Evolutionary conservation across 2,888 invertebrate genomes (phyloP), one percentile per base, ranked within the genome.

Genomic region (Drosophila neotestacea): DNA sequence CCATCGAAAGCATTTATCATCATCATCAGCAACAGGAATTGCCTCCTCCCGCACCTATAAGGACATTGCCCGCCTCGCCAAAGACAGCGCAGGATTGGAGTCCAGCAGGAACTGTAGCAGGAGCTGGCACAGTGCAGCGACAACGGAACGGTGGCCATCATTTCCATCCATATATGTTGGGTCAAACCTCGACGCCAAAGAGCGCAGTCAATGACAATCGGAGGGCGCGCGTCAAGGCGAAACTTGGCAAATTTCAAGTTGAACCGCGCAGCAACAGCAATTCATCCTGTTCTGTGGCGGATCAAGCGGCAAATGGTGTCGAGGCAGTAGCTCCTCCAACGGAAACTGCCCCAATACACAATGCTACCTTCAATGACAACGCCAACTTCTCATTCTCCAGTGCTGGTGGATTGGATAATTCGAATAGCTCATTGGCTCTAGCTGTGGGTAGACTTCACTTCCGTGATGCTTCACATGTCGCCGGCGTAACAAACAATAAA

Each of bases 161-260:
- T 62, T 92, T 92, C 66, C 92, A 92, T 79, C 91, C 92, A 2
- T 92, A 92, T 75, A 73, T 85, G 55, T 69, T 91, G 63, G 86
- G 85, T 6, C 91, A 91, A 39, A 92, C 92, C 1, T 92, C 92
- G 16, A 92, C 92, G 36, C 92, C 92, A 44, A 92, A 92, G 73
- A 89, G 85, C 36, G 60, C 67, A 41, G 46, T 48, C 4, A 73
- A 70, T 4, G 89, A 79, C 27, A 73, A 73, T 44, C 59, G 73
- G 1, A 64, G 80, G 11, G 66, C 69, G 1, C 91, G 91, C 4
- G 85, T 78, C 65, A 91, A 88, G 59, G 75, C 84, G 58, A 91
- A 91, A 65, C 84, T 77, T 13, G 79, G 62, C 42, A 88, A 88
- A 62, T 89, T 90, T 44, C 81, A 89, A 27, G 52, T 83, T 9